Conservation (phyloP, 2,888 invertebrate species). For the Lamellibrachia columna region DNA sequence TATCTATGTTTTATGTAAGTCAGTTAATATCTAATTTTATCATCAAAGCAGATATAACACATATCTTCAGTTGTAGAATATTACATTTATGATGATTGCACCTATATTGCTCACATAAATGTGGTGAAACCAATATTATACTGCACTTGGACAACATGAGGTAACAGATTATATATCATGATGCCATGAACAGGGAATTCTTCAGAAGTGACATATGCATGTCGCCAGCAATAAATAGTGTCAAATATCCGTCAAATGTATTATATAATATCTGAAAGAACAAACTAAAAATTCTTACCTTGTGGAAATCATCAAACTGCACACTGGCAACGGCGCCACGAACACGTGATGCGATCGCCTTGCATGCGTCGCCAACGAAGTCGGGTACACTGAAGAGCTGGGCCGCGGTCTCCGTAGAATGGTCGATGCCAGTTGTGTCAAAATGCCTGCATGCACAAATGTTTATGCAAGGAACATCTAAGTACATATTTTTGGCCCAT, state of each 20-base stretch:
- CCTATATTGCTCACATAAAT: too few relatives aligned
- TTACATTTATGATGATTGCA: too few relatives aligned
- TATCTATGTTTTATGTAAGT: too few relatives aligned
- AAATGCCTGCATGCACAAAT: constrained; percentile 62
- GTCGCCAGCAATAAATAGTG: background rate
- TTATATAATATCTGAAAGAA: background rate
- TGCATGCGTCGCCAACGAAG: constrained; percentile 69
- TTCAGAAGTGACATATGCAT: too few relatives aligned
- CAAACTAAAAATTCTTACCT: constrained; percentile 52
- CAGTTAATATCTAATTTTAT: too few relatives aligned
- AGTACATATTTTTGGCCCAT: background rate
- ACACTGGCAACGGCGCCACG: constrained; percentile 68
- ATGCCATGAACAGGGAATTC: too few relatives aligned
- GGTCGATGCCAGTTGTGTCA: constrained; percentile 56
- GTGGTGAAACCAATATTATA: too few relatives aligned
- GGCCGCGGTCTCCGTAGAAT: constrained; percentile 56
- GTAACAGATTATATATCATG: too few relatives aligned
- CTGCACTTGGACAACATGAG: too few relatives aligned
- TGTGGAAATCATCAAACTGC: constrained; percentile 69
- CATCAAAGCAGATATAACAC: too few relatives aligned
- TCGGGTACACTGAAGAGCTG: constrained; percentile 69
- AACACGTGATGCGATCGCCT: constrained; percentile 68
- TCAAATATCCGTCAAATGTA: background rate
- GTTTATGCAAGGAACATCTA: background rate
- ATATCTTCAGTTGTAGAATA: too few relatives aligned